phyloP scores from a whole-genome alignment of 2,113 vertebrate species.

The Beaufortia kweichowensis region DNA sequence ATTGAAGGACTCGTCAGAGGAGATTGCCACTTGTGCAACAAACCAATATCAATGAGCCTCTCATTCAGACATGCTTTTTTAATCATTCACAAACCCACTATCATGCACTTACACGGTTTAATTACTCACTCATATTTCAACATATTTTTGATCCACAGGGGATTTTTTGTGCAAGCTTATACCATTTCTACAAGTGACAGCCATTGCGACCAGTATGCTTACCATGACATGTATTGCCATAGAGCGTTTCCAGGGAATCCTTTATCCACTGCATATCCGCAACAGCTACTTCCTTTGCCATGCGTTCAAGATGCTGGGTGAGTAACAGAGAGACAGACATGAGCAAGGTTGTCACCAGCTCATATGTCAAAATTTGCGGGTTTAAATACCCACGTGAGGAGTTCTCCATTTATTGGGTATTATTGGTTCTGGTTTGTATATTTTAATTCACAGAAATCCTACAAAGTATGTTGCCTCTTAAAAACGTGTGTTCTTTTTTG shows the following conservation, averaged over 20 bases:
- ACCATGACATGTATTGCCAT: conserved; percentile 61
- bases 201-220: conserved; percentile 57
- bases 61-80: no score
- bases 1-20: neutral
- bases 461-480: no score
- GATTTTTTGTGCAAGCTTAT: conserved; percentile 60
- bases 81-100: no score
- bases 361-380: no score
- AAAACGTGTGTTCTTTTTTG: no score
- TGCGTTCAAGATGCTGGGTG: conserved; percentile 56
- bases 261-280: conserved; percentile 56
- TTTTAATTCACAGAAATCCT: no score
- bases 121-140: neutral
- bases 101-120: no score
- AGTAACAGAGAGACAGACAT: neutral
- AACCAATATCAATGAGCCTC: neutral
- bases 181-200: conserved; percentile 59
- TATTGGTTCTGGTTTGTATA: no score
- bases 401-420: no score
- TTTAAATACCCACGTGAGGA: no score
- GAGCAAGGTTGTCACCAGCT: no score
- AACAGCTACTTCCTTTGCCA: conserved; percentile 47
- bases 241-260: conserved; percentile 59
- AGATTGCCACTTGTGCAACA: neutral
- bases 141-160: conserved; percentile 49